Conservation (phyloP, 1,140 invertebrate species). For the Papilio aristodemus region DNA sequence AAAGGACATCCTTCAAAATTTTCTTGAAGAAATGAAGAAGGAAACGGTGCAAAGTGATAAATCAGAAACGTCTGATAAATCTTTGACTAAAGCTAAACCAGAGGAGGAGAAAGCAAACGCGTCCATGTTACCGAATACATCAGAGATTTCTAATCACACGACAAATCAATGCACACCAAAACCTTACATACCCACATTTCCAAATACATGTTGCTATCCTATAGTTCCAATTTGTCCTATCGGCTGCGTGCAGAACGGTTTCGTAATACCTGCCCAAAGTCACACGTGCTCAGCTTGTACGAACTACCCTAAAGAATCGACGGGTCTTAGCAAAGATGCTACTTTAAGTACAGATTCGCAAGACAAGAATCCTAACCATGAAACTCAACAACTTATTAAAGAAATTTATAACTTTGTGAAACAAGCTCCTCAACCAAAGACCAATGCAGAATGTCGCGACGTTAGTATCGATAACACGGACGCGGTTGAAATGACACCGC, state of each 20-base stretch:
- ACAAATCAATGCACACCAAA: slow-evolving; percentile 36
- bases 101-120: slow-evolving; percentile 40
- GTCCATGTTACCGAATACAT: slow-evolving; percentile 39
- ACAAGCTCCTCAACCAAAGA: slow-evolving; percentile 45
- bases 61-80: slow-evolving; percentile 39
- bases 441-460: slow-evolving; percentile 37
- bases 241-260: slow-evolving; percentile 59
- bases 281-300: slow-evolving; percentile 51
- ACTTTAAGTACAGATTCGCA: slow-evolving; percentile 34
- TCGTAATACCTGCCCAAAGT: slow-evolving; percentile 56
- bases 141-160: slow-evolving; percentile 47
- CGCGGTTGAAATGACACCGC: background rate
- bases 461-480: slow-evolving; percentile 13
- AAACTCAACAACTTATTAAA: slow-evolving; percentile 68
- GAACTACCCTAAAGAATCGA: slow-evolving; percentile 49
- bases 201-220: slow-evolving; percentile 66
- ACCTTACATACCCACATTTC: slow-evolving; percentile 48
- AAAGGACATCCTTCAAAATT: slow-evolving; percentile 69
- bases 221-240: slow-evolving; percentile 65
- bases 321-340: slow-evolving; percentile 33
- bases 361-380: slow-evolving; percentile 40
- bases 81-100: slow-evolving; percentile 39
- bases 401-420: slow-evolving; percentile 68
- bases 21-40: slow-evolving; percentile 68
- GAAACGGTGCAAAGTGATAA: slow-evolving; percentile 55